A percentile compares a stretch with the other conserved stretches of the same genome.
Conservation (phyloP, 2,797 vertebrate genomes). For the Manis javanica region DNA sequence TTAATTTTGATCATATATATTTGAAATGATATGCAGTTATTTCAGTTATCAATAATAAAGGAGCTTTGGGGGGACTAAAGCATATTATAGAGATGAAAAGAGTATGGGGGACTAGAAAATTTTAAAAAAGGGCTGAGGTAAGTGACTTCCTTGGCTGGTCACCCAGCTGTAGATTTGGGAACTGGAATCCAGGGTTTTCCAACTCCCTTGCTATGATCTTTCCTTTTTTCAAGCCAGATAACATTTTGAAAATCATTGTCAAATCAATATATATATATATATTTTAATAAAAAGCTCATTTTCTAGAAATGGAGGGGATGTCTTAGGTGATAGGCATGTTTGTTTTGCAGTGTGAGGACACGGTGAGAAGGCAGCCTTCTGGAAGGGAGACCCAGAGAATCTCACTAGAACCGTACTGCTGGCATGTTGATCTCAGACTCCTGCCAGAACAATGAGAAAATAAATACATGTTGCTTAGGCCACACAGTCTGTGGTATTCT, state of each 20-base stretch:
- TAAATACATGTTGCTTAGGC: not conserved
- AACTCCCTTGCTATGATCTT: not conserved
- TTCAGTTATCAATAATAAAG: not conserved
- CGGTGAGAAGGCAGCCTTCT: not conserved
- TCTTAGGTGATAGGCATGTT: not conserved
- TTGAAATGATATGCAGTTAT: not conserved
- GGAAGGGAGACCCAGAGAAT: not conserved
- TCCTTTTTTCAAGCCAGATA: not conserved
- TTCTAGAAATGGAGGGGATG: not conserved
- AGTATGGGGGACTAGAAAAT: not conserved
- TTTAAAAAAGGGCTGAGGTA: not conserved
- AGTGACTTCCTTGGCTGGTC: not conserved
- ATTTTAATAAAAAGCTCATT: not conserved
- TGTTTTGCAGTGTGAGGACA: not conserved
- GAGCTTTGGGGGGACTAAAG: not conserved
- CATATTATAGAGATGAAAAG: not conserved
- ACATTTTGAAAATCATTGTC: not conserved
- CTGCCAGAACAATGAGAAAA: not conserved
- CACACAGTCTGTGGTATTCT: not conserved
- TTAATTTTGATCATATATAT: not conserved
- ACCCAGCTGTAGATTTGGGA: not conserved
- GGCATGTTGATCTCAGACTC: not conserved
- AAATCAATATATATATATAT: not conserved
- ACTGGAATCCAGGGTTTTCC: not conserved
- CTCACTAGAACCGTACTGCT: not conserved